Base-by-base conservation (phyloP, 2,888 invertebrate genomes). In the Urechis unicinctus region DNA sequence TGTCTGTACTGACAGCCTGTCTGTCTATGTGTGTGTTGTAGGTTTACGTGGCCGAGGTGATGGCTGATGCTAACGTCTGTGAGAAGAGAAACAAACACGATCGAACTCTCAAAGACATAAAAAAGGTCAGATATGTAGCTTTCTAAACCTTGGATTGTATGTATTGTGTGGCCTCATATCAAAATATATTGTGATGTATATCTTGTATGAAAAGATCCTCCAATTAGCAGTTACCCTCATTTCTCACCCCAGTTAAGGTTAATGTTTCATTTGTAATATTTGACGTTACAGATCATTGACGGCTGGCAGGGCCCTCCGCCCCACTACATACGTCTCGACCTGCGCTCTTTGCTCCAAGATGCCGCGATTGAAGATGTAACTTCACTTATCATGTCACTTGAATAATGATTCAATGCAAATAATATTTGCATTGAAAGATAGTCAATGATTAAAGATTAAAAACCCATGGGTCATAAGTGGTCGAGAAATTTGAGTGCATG, bases 11-110 rank as follows among this genome's bases (percentile, higher is more conserved):
- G n/a, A n/a, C n/a, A n/a, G n/a, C n/a, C n/a, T n/a, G n/a, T n/a
- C n/a, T n/a, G n/a, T n/a, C 21, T 25, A 9, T 25, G 29, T 22
- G 9, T 1, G 36, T 46, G 17, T 31, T 76, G 13, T 74, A 94
- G 94, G 92, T 91, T 22, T 96, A 91, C 77, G 84, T 94, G 57
- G 88, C 89, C 69, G 90, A 93, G 73, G 83, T 94, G 84, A 88
- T 90, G 67, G 83, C 86, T 72, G 93, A 93, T 74, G 77, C 86
- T 13, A 83, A 86, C 59, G 79, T 84, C 1, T 95, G 95, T 78
- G 81, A 84, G 56, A 88, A 88, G 74, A 84, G 90, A 57, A 95
- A 95, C 78, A 85, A 88, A 56, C 95, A 96, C 76, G 84, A 87
- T 61, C 84, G 94, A 49, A 83, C 82, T 0, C 83, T 88, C 66